Conservation (phyloP, 2,113 vertebrate species). For the Etia nguti region DNA sequence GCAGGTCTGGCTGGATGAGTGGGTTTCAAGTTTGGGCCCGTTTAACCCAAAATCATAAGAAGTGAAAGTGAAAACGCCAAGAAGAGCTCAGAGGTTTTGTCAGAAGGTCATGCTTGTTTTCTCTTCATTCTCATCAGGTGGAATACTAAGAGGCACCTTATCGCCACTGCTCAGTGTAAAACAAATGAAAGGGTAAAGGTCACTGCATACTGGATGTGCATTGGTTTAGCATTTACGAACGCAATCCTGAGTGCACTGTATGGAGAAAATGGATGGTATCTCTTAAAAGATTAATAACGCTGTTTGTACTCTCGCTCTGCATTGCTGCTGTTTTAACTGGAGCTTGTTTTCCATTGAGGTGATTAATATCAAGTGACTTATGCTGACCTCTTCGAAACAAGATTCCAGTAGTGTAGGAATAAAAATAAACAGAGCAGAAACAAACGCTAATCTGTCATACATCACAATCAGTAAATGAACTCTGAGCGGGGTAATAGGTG, state of each 20-base stretch:
- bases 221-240: slow-evolving; percentile 2
- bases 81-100: neutral
- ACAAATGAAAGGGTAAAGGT: slow-evolving; percentile 19
- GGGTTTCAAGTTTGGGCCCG: neutral
- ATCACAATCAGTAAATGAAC: neutral
- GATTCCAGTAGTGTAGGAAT: neutral
- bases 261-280: neutral
- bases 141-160: neutral
- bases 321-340: neutral
- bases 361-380: slow-evolving; percentile 10
- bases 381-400: slow-evolving; percentile 11
- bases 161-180: neutral
- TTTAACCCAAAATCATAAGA: neutral
- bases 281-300: slow-evolving; percentile 42
- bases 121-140: neutral
- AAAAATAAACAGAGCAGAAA: neutral
- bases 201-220: neutral
- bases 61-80: neutral
- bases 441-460: neutral
- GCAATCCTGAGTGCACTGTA: neutral
- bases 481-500: slow-evolving; percentile 14
- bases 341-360: neutral
- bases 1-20: neutral
- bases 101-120: neutral
- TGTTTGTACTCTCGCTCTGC: neutral